Evolutionary conservation across 2,888 invertebrate species (phyloP).

Genomic region (Cancer borealis): DNA sequence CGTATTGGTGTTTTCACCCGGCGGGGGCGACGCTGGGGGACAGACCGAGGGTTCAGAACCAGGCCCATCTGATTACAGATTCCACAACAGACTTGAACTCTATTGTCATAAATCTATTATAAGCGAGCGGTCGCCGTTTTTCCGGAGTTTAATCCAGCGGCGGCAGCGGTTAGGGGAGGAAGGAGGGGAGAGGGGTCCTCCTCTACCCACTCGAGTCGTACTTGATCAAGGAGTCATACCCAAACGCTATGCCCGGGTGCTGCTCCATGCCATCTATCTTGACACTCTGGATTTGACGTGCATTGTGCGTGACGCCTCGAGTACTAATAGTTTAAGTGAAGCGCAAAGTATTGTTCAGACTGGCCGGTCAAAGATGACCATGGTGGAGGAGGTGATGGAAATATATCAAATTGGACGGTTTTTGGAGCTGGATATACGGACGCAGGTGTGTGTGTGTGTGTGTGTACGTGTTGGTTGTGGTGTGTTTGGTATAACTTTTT

Average conservation of each 20-base stretch:
- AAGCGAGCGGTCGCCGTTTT: slow-evolving; percentile 96
- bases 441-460: slow-evolving; percentile 84
- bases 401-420: slow-evolving; percentile 98
- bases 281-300: slow-evolving; percentile 92
- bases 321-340: slow-evolving; percentile 75
- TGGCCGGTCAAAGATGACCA: slow-evolving; percentile 79
- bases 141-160: slow-evolving; percentile 87
- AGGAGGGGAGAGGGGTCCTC: slow-evolving; percentile 83
- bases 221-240: slow-evolving; percentile 97
- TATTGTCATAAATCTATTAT: slow-evolving; percentile 95
- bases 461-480: too few species aligned
- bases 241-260: slow-evolving; percentile 92
- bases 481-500: too few species aligned
- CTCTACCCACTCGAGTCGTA: slow-evolving; percentile 86
- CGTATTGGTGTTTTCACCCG: slow-evolving; percentile 92
- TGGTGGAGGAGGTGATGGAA: slow-evolving; percentile 96
- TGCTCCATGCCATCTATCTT: slow-evolving; percentile 95
- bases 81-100: slow-evolving; percentile 86
- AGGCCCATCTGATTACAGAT: slow-evolving; percentile 85
- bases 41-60: slow-evolving; percentile 63
- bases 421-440: slow-evolving; percentile 94
- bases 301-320: slow-evolving; percentile 86
- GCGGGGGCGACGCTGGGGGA: slow-evolving; percentile 79
- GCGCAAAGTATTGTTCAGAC: slow-evolving; percentile 76
- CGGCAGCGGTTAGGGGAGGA: slow-evolving; percentile 81